Conservation (phyloP, 2,888 invertebrate species). For the Oligia latruncula region DNA sequence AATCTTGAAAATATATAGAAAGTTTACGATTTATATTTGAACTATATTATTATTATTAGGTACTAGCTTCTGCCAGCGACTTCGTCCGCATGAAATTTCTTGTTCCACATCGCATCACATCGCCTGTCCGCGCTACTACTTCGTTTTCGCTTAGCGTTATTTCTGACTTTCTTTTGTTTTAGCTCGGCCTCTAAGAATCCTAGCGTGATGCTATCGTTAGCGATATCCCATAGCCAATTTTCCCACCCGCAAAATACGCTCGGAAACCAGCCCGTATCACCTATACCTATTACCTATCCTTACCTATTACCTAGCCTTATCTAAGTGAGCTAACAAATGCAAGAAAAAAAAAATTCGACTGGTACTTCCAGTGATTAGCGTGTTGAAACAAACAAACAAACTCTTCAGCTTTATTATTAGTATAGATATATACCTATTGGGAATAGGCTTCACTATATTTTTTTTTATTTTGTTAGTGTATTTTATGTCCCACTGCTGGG, state of each 20-base stretch:
- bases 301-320: no score
- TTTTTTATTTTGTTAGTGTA: no score
- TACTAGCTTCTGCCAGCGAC: neutral
- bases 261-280: no score
- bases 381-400: neutral
- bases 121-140: neutral
- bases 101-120: neutral
- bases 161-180: neutral
- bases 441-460: neutral
- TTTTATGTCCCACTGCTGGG: no score
- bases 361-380: no score
- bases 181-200: neutral
- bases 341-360: neutral
- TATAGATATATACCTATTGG: neutral
- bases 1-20: constrained; percentile 7
- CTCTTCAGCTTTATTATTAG: neutral
- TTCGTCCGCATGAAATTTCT: neutral
- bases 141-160: neutral
- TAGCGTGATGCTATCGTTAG: neutral
- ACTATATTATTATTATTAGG: neutral
- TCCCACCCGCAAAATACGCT: no score
- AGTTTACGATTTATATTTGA: neutral
- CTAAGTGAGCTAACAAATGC: neutral
- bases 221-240: no score
- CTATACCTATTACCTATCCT: no score